Conservation (phyloP, 2,888 invertebrate species). For the Dasypogon diadema region DNA sequence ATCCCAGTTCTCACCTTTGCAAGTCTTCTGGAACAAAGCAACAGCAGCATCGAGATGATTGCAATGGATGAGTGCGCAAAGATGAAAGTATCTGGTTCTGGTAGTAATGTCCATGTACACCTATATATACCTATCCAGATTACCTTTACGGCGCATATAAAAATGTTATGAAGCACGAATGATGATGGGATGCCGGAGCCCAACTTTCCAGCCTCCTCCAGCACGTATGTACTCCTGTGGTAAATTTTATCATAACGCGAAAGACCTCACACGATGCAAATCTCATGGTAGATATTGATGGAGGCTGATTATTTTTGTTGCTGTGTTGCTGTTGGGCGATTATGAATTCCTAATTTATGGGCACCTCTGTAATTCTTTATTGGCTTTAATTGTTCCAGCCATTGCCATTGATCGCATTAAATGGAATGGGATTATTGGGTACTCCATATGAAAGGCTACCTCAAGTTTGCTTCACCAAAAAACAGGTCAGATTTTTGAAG, state of each 20-base stretch:
- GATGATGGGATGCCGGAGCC: constrained; percentile 38
- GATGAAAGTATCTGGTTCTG: constrained; percentile 36
- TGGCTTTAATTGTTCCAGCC: constrained; percentile 41
- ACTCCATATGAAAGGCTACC: background rate
- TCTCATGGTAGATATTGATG: constrained; percentile 48
- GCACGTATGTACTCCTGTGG: constrained; percentile 42
- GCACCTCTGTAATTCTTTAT: constrained; percentile 39
- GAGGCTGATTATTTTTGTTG: constrained; percentile 43
- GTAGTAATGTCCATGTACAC: constrained; percentile 26
- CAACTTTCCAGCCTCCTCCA: constrained; percentile 29
- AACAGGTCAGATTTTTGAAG: background rate
- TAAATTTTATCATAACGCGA: constrained; percentile 54
- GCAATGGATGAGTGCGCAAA: constrained; percentile 30
- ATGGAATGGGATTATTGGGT: constrained; percentile 29
- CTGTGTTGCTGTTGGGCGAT: constrained; percentile 21
- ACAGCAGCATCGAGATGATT: constrained; percentile 39
- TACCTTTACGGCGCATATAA: constrained; percentile 25
- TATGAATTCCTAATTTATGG: constrained; percentile 47
- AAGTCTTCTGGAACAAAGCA: constrained; percentile 32
- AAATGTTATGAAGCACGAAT: constrained; percentile 43
- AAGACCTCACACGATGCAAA: constrained; percentile 54
- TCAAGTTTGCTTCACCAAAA: background rate
- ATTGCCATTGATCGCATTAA: constrained; percentile 39
- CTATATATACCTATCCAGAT: constrained; percentile 19
- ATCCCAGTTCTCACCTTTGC: constrained; percentile 42